Conservation (phyloP, 64 coral and sea anemone species). For the Astreopora myriophthalma region DNA sequence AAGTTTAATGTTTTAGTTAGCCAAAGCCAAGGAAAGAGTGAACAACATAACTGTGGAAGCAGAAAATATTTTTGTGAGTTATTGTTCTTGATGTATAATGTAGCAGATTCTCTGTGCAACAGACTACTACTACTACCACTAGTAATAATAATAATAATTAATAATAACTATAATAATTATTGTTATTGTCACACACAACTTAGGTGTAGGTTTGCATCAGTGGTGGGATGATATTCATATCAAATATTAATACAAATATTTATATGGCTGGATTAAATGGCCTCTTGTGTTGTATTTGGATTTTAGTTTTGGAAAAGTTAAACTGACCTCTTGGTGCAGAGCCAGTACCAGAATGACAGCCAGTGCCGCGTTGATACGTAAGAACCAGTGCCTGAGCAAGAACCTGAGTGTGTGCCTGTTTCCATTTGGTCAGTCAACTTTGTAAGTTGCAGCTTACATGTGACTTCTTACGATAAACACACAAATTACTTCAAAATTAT, state of each 20-base stretch:
- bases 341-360: constrained; percentile 18
- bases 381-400: not conserved
- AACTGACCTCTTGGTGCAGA: not conserved
- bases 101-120: not conserved
- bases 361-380: not conserved
- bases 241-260: not conserved
- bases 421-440: not conserved
- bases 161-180: no score
- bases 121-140: no score
- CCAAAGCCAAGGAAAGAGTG: not conserved
- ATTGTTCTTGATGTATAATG: not conserved
- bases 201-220: not conserved
- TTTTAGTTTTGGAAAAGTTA: not conserved
- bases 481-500: not conserved
- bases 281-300: not conserved
- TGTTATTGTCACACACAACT: no score
- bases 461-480: not conserved
- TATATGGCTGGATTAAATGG: not conserved
- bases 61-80: constrained; percentile 5
- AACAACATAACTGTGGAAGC: not conserved
- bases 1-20: constrained; percentile 6
- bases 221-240: not conserved
- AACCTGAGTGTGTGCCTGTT: constrained; percentile 1
- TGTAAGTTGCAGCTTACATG: not conserved
- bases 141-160: no score